Evolutionary conservation across 1,140 invertebrate genomes (phyloP), one percentile per base, ranked within the genome.

Genomic region (Trachymyrmex cornetzi): DNA sequence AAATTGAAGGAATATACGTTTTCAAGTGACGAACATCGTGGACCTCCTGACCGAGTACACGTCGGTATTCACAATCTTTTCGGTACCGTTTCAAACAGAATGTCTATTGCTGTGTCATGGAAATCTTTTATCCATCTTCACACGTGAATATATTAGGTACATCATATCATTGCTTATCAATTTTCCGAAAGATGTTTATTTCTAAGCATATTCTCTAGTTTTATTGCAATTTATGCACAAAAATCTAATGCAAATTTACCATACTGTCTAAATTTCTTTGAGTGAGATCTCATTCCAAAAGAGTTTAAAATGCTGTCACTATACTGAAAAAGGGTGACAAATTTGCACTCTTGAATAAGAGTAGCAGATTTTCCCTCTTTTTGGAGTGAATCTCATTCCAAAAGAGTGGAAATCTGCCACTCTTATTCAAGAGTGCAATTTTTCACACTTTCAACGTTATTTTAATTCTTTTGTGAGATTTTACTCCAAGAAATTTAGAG

Each of bases 1-100:
- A 95, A 95, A 95, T 95, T 93, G 92, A 94, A 94, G 91, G 90
- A 94, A 94, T 93, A 93, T 87, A 93, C 87, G 91, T 92, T 94
- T 93, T 93, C 92, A 94, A 94, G 90, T 89, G 86, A 86, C 77
- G 86, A 89, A 89, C 88, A 88, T 88, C 38, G 79, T 59, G 74
- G 88, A 89, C 87, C 80, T 85, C 44, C 77, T 80, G 82, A 88
- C 77, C 84, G 84, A 75, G 22, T 57, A 71, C 14, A 44, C 74
- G 12, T 34, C 19, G 16, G 11, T 30, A 48, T 66, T 66, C 24
- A 48, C 61, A n/a, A 74, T 77, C 38, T 55, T 77, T 88, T 89
- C 71, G 69, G 38, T 77, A 50, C 27, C 50, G 44, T 48, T 61
- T 63, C 53, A 34, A 19, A 69, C 48, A 44, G 61, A 66, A 55